Base-by-base conservation (phyloP, 2,113 vertebrate genomes). In the Elephas maximus region DNA sequence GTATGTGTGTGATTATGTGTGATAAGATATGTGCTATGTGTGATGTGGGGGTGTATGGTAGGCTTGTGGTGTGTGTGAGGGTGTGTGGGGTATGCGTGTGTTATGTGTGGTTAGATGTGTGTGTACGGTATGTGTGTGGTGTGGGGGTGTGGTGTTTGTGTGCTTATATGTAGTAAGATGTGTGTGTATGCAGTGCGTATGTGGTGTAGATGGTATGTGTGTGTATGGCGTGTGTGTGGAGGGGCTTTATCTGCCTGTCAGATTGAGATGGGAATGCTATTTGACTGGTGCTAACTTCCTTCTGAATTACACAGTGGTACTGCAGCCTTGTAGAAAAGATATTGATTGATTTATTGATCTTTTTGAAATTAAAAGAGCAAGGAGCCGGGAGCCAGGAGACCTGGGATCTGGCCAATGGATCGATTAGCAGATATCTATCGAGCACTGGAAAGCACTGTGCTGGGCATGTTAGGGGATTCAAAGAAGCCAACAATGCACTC, bases 361-460 rank as follows among this genome's bases (percentile, higher is more conserved):
- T 92, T 92, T 53, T 85, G 78, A 97, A 97, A 96, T 95, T 88
- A 82, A 96, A 98, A 96, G 94, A 94, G 90, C 94, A 82, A 79
- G n/a, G 62, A 96, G 81, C 84, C 79, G 86, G 33, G 69, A 93
- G 92, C n/a, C 65, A 7, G 1, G 62, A 88, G 88, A 48, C 45
- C 28, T 14, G 69, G 73, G 62, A 77, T 85, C 80, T 51, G 95
- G 63, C 78, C 80, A 67, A 85, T 95, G 78, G 92, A 53, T 96
- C 48, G 23, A 85, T 93, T 41, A 41, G 95, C 60, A 82, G 60
- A 73, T 94, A 48, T 28, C 45, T 81, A 57, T 20, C 6, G 65
- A 93, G 57, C 48, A 1, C 37, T 1, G 37, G 37, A 48, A 82
- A 87, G 76, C 90, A n/a, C 74, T 21, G 18, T 15, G 15, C 84